Conservation (phyloP, 2,113 vertebrate species). For the Artemisiospiza belli region DNA sequence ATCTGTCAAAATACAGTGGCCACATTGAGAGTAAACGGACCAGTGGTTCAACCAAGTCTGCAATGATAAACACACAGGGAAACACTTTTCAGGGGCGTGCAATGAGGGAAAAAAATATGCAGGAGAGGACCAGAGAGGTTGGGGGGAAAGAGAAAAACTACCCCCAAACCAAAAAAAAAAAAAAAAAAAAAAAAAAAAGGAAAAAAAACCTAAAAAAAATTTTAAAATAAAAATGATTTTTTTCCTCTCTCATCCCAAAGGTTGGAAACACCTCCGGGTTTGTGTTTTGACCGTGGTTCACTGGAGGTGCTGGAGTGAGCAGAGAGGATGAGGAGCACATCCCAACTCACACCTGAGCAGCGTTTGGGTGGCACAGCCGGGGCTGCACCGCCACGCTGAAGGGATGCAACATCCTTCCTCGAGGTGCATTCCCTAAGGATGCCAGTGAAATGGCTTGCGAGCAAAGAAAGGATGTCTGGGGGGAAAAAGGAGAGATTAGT, state of each 20-base stretch:
- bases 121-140: background rate
- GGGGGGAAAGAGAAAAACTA: background rate
- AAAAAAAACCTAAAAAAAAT: background rate
- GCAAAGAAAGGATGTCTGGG: conserved; percentile 38
- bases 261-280: background rate
- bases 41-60: conserved; percentile 40
- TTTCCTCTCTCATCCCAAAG: conserved; percentile 12
- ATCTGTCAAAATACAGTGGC: conserved; percentile 50
- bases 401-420: conserved; percentile 20
- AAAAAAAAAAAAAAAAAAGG: background rate
- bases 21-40: background rate
- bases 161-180: background rate
- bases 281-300: background rate
- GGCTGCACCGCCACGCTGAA: background rate
- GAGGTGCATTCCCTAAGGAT: conserved; percentile 37
- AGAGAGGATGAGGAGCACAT: background rate
- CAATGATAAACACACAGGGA: conserved; percentile 66
- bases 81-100: background rate
- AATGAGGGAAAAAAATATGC: background rate
- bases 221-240: background rate
- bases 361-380: background rate
- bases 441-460: conserved; percentile 20
- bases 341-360: background rate
- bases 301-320: background rate
- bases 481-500: conserved; percentile 45